Evolutionary conservation across 2,113 vertebrate genomes (phyloP).

Genomic region (Arizona elegans): DNA sequence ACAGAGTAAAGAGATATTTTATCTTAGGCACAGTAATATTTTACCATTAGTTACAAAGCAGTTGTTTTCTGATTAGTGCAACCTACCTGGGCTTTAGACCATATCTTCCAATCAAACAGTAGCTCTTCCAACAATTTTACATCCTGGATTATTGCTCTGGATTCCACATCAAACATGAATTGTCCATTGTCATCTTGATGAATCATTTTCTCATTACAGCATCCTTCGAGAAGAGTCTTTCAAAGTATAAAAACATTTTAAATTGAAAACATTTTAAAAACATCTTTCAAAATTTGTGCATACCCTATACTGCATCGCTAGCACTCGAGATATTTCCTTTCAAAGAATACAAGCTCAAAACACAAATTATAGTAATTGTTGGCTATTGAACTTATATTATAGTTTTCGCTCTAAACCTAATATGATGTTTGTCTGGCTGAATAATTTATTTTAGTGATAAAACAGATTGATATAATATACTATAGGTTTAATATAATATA

Average conservation of each 20-base stretch:
- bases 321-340: neutral
- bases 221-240: slow-evolving; percentile 89
- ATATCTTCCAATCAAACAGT: slow-evolving; percentile 96
- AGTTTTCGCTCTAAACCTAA: neutral
- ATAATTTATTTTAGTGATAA: neutral
- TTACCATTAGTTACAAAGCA: neutral
- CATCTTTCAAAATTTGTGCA: neutral
- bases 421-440: neutral
- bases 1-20: neutral
- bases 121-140: slow-evolving; percentile 85
- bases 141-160: slow-evolving; percentile 87
- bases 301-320: neutral
- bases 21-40: neutral
- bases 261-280: neutral
- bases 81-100: slow-evolving; percentile 87
- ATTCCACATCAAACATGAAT: slow-evolving; percentile 79
- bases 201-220: slow-evolving; percentile 85
- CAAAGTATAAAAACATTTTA: slow-evolving; percentile 28
- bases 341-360: neutral
- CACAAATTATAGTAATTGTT: neutral
- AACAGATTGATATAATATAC: neutral
- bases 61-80: neutral
- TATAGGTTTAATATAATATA: neutral
- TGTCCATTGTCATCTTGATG: slow-evolving; percentile 77
- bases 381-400: neutral